Conservation (phyloP, 1,140 invertebrate genomes). For the Drosophila ficusphila region DNA sequence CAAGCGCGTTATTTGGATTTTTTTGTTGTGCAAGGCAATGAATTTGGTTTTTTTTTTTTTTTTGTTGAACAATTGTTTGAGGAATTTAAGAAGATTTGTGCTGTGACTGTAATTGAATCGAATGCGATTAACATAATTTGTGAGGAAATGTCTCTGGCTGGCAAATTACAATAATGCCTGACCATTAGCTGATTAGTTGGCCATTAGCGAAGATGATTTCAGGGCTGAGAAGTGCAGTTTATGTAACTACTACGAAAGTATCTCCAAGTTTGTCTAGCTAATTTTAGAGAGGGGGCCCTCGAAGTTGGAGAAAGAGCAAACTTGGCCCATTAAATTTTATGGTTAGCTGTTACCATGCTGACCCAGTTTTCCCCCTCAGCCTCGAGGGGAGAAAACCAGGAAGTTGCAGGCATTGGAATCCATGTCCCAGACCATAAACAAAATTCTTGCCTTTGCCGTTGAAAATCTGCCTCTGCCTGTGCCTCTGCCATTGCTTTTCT, state of each 20-base stretch:
- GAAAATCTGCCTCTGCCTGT: too few species aligned
- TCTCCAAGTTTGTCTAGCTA: slow-evolving; percentile 17
- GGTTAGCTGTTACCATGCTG: slow-evolving; percentile 11
- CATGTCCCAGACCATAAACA: slow-evolving; percentile 63
- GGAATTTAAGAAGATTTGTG: slow-evolving; percentile 43
- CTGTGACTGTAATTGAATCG: slow-evolving; percentile 72
- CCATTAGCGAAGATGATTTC: slow-evolving; percentile 54
- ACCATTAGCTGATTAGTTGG: slow-evolving; percentile 73
- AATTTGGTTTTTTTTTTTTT: slow-evolving; percentile 34
- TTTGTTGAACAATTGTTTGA: slow-evolving; percentile 27
- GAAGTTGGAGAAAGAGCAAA: slow-evolving; percentile 15
- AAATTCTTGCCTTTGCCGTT: slow-evolving; percentile 24
- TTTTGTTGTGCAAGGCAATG: slow-evolving; percentile 52
- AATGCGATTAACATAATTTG: slow-evolving; percentile 82
- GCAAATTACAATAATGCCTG: slow-evolving; percentile 70
- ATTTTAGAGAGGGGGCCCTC: slow-evolving; percentile 28
- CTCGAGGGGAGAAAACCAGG: not conserved
- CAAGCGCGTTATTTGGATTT: slow-evolving; percentile 27
- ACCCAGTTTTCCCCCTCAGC: slow-evolving; percentile 20
- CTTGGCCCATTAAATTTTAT: slow-evolving; percentile 64
- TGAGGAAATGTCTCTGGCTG: slow-evolving; percentile 27
- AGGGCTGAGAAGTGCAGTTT: slow-evolving; percentile 36
- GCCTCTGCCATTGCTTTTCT: too few species aligned
- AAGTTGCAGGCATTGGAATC: slow-evolving; percentile 23
- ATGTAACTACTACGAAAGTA: slow-evolving; percentile 18